A percentile compares a stretch with the other conserved stretches of the same genome.
Evolutionary conservation across 2,888 invertebrate genomes (phyloP).

Genomic region (Ormyrus rosae): DNA sequence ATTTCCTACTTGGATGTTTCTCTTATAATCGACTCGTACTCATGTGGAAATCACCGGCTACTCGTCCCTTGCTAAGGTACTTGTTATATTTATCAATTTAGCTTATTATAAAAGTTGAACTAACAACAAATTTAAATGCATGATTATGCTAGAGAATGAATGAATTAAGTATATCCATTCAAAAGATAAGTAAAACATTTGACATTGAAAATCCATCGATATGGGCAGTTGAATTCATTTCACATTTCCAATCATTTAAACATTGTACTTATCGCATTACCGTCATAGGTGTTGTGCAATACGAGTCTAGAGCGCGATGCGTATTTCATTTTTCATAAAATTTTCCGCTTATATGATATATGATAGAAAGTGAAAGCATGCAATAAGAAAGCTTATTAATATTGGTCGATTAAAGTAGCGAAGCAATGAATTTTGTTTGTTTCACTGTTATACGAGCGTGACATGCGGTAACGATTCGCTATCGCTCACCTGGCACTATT

Average conservation of each 20-base stretch:
- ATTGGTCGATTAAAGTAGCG: not conserved
- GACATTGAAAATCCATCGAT: too few relatives aligned
- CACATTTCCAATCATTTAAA: too few relatives aligned
- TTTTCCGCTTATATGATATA: not conserved
- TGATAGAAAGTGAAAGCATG: not conserved
- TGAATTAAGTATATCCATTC: too few relatives aligned
- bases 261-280: too few relatives aligned
- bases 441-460: not conserved
- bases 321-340: too few relatives aligned
- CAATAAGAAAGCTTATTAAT: not conserved
- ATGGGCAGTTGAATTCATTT: too few relatives aligned
- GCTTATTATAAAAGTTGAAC: not conserved
- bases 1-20: not conserved
- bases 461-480: not conserved
- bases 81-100: not conserved
- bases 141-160: not conserved
- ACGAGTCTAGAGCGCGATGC: too few relatives aligned
- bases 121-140: not conserved
- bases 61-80: conserved; percentile 10
- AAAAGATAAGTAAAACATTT: too few relatives aligned
- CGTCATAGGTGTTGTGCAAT: too few relatives aligned
- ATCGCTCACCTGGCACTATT: not conserved
- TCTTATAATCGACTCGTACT: not conserved
- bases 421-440: conserved; percentile 2
- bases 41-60: conserved; percentile 14